Evolutionary conservation across 1,140 invertebrate genomes (phyloP), one percentile per base, ranked within the genome.

Genomic region (Drosophila asahinai): DNA sequence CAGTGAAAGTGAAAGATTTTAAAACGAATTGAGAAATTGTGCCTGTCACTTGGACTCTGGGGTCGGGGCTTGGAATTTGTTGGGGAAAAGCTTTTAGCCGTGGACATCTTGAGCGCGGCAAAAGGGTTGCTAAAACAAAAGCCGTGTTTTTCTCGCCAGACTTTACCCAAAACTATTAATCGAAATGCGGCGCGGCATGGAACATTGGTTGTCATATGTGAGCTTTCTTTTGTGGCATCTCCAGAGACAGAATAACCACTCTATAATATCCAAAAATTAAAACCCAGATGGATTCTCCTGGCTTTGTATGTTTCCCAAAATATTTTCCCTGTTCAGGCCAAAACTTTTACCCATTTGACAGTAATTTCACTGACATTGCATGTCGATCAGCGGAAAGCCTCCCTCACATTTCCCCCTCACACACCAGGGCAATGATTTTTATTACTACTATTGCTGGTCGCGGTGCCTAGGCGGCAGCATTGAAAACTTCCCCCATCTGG

Each of bases 51-150:
- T 47, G 49, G 11, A 15, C 33, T 22, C 36, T 36, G 38, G 17
- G 45, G 36, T n/a, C 8, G 48, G 47, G n/a, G 33, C 25, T 27
- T 30, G 67, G 67, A 71, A 71, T 70, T 54, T 51, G 22, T 40
- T 51, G 17, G 60, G 73, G 66, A 89, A 87, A 87, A 83, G 81
- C 84, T 87, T 84, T 89, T 87, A 87, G 68, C 64, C 58, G 72
- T 57, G 73, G 79, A 81, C 82, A 71, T 78, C 58, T 67, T 67
- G 49, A 63, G 17, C 48, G 25, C 30, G 51, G 47, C 47, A 57
- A 57, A 57, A 65, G 67, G 67, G 45, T 70, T 60, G 63, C 70
- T 89, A 89, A 89, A 89, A 89, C 74, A 90, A 89, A 89, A 89
- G 73, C 81, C 83, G 17, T 89, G 84, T 89, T 87, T 77, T 60